A percentile compares a stretch with the other conserved stretches of the same genome.
phyloP scores from a whole-genome alignment of 2,113 vertebrate genomes.

The Barbus barbus region DNA sequence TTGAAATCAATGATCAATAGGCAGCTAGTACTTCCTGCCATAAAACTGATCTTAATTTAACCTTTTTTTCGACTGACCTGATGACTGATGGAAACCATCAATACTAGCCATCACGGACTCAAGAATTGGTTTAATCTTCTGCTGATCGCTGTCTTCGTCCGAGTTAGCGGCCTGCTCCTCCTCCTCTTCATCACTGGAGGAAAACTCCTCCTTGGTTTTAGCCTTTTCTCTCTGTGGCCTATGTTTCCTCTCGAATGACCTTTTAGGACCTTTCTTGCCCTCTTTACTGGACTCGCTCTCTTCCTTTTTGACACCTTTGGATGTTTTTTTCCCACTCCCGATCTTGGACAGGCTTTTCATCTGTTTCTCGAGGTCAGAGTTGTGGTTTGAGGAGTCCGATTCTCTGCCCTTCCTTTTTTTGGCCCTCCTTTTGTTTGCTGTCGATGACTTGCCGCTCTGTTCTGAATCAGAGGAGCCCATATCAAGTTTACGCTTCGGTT shows the following conservation, averaged over 20 bases:
- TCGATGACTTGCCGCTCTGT: constrained; percentile 63
- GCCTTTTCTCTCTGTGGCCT: constrained; percentile 60
- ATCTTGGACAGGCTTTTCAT: constrained; percentile 80
- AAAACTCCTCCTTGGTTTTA: constrained; percentile 56
- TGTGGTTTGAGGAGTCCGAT: constrained; percentile 85
- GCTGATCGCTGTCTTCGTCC: constrained; percentile 86
- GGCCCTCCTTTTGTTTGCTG: constrained; percentile 67
- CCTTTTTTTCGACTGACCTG: constrained; percentile 76
- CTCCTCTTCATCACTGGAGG: constrained; percentile 67
- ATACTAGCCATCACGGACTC: constrained; percentile 77
- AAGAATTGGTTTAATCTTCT: constrained; percentile 91
- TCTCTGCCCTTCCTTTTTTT: constrained; percentile 84
- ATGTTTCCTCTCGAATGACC: constrained; percentile 70
- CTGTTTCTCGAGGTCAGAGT: constrained; percentile 88
- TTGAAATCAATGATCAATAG: not conserved
- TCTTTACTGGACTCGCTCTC: constrained; percentile 43
- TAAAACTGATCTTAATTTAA: not conserved
- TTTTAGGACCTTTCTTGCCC: constrained; percentile 56
- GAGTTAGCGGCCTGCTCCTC: constrained; percentile 70
- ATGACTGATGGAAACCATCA: constrained; percentile 88
- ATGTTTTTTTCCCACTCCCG: constrained; percentile 70
- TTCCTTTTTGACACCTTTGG: constrained; percentile 66
- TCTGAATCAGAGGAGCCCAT: constrained; percentile 85
- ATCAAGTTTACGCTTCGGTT: constrained; percentile 86
- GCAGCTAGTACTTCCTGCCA: not conserved